phyloP scores from a whole-genome alignment of 2,113 vertebrate genomes.

The Cairina moschata region DNA sequence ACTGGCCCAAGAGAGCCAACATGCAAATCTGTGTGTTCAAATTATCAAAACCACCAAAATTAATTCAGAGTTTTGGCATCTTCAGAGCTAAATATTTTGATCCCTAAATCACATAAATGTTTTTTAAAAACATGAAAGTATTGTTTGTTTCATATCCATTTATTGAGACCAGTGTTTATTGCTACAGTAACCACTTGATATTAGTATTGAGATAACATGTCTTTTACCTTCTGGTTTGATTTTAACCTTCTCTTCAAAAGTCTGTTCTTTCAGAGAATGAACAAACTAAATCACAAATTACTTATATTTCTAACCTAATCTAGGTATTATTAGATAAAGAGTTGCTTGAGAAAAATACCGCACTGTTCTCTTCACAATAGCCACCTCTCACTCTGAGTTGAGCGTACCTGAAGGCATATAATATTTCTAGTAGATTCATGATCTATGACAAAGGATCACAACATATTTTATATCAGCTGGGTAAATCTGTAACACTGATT shows the following conservation, averaged over 20 bases:
- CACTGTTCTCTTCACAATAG: neutral
- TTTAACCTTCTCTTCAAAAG: neutral
- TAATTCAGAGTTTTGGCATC: neutral
- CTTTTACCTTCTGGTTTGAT: neutral
- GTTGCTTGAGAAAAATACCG: neutral
- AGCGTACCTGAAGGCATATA: neutral
- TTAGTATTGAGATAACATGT: neutral
- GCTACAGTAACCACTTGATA: neutral
- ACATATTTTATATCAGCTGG: neutral
- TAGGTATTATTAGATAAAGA: neutral
- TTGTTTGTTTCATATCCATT: neutral
- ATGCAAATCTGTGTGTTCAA: neutral
- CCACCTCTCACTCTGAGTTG: neutral
- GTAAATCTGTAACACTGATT: slow-evolving; percentile 17
- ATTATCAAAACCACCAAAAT: neutral
- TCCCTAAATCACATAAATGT: neutral
- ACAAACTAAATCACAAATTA: neutral
- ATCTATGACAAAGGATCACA: neutral
- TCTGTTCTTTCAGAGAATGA: neutral
- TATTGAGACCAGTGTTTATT: neutral
- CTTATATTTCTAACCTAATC: neutral
- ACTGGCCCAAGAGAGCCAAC: neutral
- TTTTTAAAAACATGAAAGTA: neutral
- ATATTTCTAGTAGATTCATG: neutral
- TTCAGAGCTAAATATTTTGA: neutral